phyloP scores from a whole-genome alignment of 2,888 invertebrate genomes.

The Pristionchus exspectatus region DNA sequence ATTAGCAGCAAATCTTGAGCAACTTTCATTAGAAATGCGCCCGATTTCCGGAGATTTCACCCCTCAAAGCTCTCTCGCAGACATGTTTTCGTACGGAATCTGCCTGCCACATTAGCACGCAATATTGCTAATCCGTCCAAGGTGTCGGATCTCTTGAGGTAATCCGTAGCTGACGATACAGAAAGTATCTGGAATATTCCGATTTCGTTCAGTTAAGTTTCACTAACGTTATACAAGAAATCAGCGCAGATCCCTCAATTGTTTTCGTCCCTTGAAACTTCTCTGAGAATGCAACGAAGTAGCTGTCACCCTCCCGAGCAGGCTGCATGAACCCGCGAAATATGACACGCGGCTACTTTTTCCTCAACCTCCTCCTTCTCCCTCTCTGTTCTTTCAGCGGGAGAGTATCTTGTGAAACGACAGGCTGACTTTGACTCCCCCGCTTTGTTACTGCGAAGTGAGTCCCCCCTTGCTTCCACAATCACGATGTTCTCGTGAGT shows the following conservation, averaged over 20 bases:
- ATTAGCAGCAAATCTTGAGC: too few relatives aligned
- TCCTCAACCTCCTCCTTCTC: not conserved
- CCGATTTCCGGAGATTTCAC: too few relatives aligned
- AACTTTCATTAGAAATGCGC: too few relatives aligned
- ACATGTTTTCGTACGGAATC: too few relatives aligned
- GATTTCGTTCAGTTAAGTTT: not conserved
- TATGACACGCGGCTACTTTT: conserved; percentile 48
- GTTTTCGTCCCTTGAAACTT: not conserved
- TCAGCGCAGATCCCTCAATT: not conserved
- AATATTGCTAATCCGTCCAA: not conserved
- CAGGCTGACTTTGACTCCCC: conserved; percentile 5
- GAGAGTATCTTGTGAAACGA: conserved; percentile 36
- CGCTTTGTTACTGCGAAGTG: conserved; percentile 3
- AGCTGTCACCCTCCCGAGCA: not conserved
- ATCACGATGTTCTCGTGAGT: conserved; percentile 10
- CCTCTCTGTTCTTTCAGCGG: conserved; percentile 37
- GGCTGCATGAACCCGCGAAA: conserved; percentile 43
- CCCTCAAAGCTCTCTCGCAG: too few relatives aligned
- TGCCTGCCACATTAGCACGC: not conserved
- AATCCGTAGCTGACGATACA: too few relatives aligned
- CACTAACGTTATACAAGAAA: too few relatives aligned
- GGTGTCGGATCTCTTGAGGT: too few relatives aligned
- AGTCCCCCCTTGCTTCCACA: not conserved
- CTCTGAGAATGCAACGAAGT: not conserved
- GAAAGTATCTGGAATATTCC: not conserved